A percentile compares a stretch with the other conserved stretches of the same genome.
phyloP scores from a whole-genome alignment of 1,140 invertebrate species.

The Zeugodacus cucurbitae region DNA sequence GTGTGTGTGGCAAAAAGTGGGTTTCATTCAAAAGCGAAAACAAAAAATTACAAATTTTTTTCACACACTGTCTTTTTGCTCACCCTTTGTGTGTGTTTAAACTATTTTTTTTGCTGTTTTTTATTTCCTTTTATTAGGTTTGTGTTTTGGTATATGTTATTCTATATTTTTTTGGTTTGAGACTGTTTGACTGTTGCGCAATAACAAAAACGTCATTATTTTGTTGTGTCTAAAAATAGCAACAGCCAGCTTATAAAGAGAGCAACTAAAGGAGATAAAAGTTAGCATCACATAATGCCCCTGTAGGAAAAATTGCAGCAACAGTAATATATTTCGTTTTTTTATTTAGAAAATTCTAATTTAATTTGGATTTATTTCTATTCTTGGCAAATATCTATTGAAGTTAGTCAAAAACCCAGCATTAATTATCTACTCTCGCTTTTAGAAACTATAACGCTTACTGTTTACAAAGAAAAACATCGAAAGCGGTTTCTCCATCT shows the following conservation, averaged over 20 bases:
- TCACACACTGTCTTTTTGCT: no score
- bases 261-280: neutral
- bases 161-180: neutral
- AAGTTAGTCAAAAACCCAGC: no score
- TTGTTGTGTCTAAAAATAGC: neutral
- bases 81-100: neutral
- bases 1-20: neutral
- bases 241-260: neutral
- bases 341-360: no score
- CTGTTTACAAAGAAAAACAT: no score
- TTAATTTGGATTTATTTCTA: no score
- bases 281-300: neutral
- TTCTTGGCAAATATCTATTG: no score
- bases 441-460: no score
- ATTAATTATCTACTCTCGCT: no score
- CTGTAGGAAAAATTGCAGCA: no score
- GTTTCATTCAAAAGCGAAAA: neutral
- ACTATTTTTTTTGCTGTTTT: neutral
- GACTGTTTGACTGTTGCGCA: neutral
- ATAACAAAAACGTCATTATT: neutral
- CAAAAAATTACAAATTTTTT: no score
- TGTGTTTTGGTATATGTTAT: neutral
- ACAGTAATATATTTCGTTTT: no score
- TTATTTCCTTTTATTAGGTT: neutral
- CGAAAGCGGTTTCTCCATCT: no score